Base-by-base conservation (phyloP, 2,113 vertebrate species). In the Eonycteris spelaea region DNA sequence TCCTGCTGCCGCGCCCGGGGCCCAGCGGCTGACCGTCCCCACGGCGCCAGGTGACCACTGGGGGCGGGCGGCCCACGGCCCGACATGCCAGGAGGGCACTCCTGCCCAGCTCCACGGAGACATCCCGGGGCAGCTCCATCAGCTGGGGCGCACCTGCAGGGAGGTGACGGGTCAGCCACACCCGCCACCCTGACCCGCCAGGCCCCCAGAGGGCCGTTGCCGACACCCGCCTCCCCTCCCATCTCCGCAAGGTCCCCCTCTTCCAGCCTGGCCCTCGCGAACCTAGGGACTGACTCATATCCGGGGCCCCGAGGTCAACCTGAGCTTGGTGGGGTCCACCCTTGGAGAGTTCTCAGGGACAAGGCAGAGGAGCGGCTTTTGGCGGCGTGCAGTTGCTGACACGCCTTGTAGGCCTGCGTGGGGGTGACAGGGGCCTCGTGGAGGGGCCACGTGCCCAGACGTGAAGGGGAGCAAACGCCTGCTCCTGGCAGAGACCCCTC, bases 111-210 rank as follows among this genome's bases (percentile, higher is more conserved):
- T 97, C 98, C 0, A 98, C 99, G 0, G 97, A 97, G 90, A 97
- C 0, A 0, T 99, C 98, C 2, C 30, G 96, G 0, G 99, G 99
- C 40, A 91, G 98, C 96, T 99, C 98, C 0, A 90, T 97, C 97
- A 99, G 99, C 93, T 96, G 98, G 38, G 99, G 99, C 0, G 98
- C 98, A 95, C 97, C 99, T 99, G 98, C 33, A 67, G 95, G 74
- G 33, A 79, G 84, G 77, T 9, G 51, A 67, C 15, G 0, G 0
- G 10, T 95, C 75, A 65, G 63, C 84, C 68, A 12, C 0, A 13
- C 48, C 90, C 2, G 2, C 59, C 0, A 2, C 48, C 55, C 40
- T 65, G 22, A 35, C 61, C 74, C 1, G 0, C 73, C 13, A 1
- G 0, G 74, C 35, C 53, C 53, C 59, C 5, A 3, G 57, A 5